Percentiles rank a stretch among this genome's conserved stretches.
These are phyloP conservation scores for Pithys albifrons DNA, from an alignment of 2,113 vertebrate species.

Conservation along the genomic window DNA sequence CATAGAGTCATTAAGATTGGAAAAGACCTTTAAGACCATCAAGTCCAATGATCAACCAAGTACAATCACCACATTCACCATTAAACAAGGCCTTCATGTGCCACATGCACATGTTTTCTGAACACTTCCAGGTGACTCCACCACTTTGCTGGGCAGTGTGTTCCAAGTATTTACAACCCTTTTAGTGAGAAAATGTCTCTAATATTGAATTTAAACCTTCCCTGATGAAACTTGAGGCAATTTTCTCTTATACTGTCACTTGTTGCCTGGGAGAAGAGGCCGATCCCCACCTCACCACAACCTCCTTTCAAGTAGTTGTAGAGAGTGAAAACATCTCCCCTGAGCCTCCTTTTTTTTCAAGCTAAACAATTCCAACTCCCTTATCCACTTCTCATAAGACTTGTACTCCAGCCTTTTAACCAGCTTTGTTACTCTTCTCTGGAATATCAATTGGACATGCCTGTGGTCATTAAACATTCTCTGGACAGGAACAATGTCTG, in stretches of 20 bases:
- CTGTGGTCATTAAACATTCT: not conserved
- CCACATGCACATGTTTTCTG: not conserved
- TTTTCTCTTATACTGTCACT: rapidly evolving
- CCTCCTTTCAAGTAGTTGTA: not conserved
- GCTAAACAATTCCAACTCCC: not conserved
- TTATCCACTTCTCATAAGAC: not conserved
- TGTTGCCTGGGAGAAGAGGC: not conserved
- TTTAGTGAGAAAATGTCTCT: not conserved
- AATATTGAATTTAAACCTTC: not conserved
- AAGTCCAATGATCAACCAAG: not conserved
- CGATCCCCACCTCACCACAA: rapidly evolving
- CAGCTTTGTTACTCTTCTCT: not conserved
- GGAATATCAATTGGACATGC: not conserved
- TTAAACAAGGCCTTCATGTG: not conserved
- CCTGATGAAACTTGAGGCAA: not conserved
- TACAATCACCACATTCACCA: not conserved
- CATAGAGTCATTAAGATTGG: not conserved
- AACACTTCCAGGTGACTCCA: not conserved
- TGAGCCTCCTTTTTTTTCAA: not conserved
- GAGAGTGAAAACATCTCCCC: not conserved
- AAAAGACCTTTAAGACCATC: not conserved
- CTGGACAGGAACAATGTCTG: not conserved
- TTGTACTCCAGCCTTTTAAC: not conserved
- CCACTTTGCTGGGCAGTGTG: not conserved
- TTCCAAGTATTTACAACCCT: not conserved